Base-by-base conservation (phyloP, 1,140 invertebrate species). In the Chironomus tepperi region DNA sequence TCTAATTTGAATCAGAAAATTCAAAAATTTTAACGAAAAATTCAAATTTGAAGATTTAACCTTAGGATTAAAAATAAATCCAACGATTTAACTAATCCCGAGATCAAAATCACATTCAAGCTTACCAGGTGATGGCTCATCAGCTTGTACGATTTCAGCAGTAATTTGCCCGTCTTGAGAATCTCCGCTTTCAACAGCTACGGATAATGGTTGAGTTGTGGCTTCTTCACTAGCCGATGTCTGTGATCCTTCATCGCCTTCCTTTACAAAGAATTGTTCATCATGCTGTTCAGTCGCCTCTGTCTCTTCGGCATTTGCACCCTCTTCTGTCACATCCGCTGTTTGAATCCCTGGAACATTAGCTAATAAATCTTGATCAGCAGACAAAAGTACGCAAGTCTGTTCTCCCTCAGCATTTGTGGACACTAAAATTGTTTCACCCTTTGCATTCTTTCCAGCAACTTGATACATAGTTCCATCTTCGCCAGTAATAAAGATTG, bases 131-230 rank as follows among this genome's bases (percentile, higher is more conserved):
- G 90, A 90, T 6, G 91, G 91, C 77, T 90, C 86, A 80, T 92
- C 90, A 0, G 91, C 90, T 84, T 92, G 90, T 47, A 93, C 89
- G 34, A 93, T 87, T 82, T 93, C 91, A 75, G 91, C 92, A 21
- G 93, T 91, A 78, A 93, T 90, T 83, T 93, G 90, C 73, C 86
- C 80, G 81, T 87, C 81, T 77, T 85, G 81, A 64, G 81, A 81
- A 75, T 86, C 82, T 83, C 84, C 81, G 83, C 85, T 82, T 82
- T 85, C 82, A 82, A 81, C 82, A 84, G 83, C 81, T 78, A 77
- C 80, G 76, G 76, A 79, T 75, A 77, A 80, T 79, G 81, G 80
- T 16, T 80, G 78, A 15, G 77, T 73, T 9, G 72, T 19, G 12
- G 7, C 21, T 34, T 43, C 21, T 24, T 80, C 75, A 15, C 73